phyloP scores from a whole-genome alignment of 2,888 invertebrate species.

The Drosophila anomalipes region DNA sequence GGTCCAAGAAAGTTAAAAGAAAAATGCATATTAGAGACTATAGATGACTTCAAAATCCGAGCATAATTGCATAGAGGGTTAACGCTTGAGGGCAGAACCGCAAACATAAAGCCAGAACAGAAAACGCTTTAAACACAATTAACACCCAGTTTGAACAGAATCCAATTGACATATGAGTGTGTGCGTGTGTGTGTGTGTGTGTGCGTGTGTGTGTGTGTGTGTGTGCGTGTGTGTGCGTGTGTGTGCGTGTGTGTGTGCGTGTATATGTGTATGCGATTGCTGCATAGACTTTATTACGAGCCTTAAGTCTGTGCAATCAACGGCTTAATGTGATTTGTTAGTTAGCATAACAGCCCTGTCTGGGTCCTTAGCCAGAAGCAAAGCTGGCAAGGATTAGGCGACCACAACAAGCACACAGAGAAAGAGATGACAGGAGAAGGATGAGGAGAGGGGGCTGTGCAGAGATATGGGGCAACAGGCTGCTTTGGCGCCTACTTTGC shows the following conservation, averaged over 20 bases:
- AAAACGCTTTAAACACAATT: not conserved
- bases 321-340: conserved; percentile 64
- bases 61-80: not conserved
- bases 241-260: not conserved
- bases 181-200: not conserved
- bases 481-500: conserved; percentile 15
- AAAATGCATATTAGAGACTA: not conserved
- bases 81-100: not conserved
- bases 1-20: not conserved
- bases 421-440: not conserved
- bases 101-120: not conserved
- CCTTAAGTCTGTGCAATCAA: conserved; percentile 50
- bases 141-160: not conserved
- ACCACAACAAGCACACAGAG: conserved; percentile 31
- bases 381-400: conserved; percentile 42
- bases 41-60: not conserved
- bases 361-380: conserved; percentile 15
- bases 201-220: not conserved
- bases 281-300: conserved; percentile 16
- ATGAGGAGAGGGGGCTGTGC: too few species aligned
- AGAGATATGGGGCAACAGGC: conserved; percentile 18
- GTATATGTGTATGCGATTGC: not conserved
- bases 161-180: conserved; percentile 9
- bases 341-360: conserved; percentile 28
- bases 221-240: too few species aligned